Base-by-base conservation (phyloP, 2,888 invertebrate species). In the Tetragonula carbonaria region DNA sequence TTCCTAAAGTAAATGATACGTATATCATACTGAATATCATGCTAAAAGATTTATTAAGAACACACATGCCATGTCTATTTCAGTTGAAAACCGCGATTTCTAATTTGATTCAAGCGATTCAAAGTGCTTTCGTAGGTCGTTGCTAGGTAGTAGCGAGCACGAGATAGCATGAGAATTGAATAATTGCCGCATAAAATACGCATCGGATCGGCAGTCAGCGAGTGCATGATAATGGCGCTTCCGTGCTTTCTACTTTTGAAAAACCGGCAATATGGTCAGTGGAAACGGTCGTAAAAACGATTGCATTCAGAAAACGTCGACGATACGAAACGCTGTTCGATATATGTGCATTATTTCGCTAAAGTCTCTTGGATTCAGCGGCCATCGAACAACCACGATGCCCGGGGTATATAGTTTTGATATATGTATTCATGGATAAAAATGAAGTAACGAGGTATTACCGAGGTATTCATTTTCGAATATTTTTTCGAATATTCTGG, bases 131-230 rank as follows among this genome's bases (percentile, higher is more conserved):
- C 45, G 45, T 45, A 45, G 3, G 33, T 33, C 33, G 33, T 33
- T 33, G 33, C 33, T 3, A 3, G 45, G 45, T 45, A 45, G 8
- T 45, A 45, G 11, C 45, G 59, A 71, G 50, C 11, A 21, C 3
- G 57, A 57, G 57, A 57, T 78, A 73, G 75, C 71, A 80, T 45
- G 68, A 74, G 79, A 86, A 89, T 85, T 83, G 84, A 89, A 90
- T 82, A 86, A 85, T 82, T 89, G 68, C 75, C 84, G 84, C 83
- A 82, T 87, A 86, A 90, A 86, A 90, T 86, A 82, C 84, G 81
- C 84, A 78, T 89, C 75, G 74, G 76, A 75, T 74, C 57, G 23
- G 6, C 74, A 50, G 74, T 57, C 65, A 50, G 3, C 57, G 57
- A 18, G 59, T 16, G 21, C 50, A 82, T 51, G 74, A 84, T 86